phyloP scores from a whole-genome alignment of 2,888 invertebrate species.

The Synanthedon tipuliformis region DNA sequence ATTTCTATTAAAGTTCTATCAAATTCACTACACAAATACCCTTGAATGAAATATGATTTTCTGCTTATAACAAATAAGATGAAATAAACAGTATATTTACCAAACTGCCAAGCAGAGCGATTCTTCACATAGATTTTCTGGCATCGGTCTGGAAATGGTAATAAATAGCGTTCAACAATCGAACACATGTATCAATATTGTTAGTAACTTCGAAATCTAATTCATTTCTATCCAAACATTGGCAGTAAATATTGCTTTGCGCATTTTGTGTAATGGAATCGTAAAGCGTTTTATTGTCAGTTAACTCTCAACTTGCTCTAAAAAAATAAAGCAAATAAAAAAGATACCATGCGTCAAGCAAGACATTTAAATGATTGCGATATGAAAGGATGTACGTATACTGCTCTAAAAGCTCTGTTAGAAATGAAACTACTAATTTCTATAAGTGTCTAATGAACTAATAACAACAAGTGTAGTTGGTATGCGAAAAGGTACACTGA shows the following conservation, averaged over 20 bases:
- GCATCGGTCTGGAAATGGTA: conserved; percentile 73
- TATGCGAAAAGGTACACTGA: too few species aligned
- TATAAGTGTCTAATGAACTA: too few species aligned
- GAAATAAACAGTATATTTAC: conserved; percentile 45
- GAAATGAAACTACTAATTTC: too few species aligned
- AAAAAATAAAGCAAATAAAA: background rate
- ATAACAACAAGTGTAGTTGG: too few species aligned
- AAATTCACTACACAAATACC: too few species aligned
- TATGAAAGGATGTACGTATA: too few species aligned
- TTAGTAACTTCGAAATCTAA: background rate
- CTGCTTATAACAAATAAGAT: background rate
- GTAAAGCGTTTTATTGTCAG: conserved; percentile 5
- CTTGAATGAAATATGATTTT: too few species aligned
- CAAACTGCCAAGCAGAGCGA: conserved; percentile 85
- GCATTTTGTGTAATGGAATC: conserved; percentile 6
- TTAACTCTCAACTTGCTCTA: too few species aligned
- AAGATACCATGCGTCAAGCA: background rate
- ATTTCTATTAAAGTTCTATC: too few species aligned
- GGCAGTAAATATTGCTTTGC: background rate
- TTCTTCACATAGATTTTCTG: conserved; percentile 78
- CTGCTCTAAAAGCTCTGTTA: too few species aligned
- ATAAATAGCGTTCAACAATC: background rate
- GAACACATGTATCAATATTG: too few species aligned
- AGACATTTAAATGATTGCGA: background rate
- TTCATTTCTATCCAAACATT: background rate